Percentiles rank a stretch among this genome's conserved stretches.
Conservation (phyloP, 2,113 vertebrate species). For the Gymnogyps californianus region DNA sequence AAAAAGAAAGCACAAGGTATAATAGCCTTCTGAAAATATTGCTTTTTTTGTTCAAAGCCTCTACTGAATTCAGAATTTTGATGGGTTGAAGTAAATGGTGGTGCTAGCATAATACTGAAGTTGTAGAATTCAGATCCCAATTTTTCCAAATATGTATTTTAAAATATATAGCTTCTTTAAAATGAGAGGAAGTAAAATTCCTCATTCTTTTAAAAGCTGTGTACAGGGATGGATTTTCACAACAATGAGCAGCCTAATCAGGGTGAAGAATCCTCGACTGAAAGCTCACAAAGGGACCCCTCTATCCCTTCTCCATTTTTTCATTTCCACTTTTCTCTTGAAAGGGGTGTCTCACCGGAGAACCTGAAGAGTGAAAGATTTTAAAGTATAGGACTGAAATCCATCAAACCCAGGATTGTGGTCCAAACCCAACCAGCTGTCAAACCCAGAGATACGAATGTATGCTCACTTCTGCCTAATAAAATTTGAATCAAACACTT, state of each 20-base stretch:
- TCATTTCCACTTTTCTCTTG: constrained; percentile 37
- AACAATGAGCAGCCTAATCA: neutral
- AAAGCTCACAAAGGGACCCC: constrained; percentile 43
- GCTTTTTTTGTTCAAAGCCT: neutral
- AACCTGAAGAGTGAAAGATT: constrained; percentile 64
- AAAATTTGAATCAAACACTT: constrained; percentile 85
- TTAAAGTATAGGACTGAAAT: constrained; percentile 65
- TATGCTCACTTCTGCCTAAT: constrained; percentile 77
- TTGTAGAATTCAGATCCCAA: neutral
- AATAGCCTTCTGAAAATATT: neutral
- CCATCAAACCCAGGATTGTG: constrained; percentile 74
- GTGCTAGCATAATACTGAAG: neutral
- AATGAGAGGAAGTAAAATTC: neutral
- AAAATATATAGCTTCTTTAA: neutral
- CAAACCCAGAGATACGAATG: constrained; percentile 62
- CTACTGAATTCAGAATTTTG: neutral
- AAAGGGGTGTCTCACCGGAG: constrained; percentile 59
- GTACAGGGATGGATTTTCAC: neutral
- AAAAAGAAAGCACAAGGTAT: neutral
- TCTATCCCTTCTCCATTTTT: constrained; percentile 55
- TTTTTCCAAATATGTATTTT: neutral
- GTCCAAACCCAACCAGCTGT: constrained; percentile 73
- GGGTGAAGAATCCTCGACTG: neutral
- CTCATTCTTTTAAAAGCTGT: constrained; percentile 1
- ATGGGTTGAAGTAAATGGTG: neutral